Conservation (phyloP, 2,113 vertebrate species). For the Polyodon spathula region DNA sequence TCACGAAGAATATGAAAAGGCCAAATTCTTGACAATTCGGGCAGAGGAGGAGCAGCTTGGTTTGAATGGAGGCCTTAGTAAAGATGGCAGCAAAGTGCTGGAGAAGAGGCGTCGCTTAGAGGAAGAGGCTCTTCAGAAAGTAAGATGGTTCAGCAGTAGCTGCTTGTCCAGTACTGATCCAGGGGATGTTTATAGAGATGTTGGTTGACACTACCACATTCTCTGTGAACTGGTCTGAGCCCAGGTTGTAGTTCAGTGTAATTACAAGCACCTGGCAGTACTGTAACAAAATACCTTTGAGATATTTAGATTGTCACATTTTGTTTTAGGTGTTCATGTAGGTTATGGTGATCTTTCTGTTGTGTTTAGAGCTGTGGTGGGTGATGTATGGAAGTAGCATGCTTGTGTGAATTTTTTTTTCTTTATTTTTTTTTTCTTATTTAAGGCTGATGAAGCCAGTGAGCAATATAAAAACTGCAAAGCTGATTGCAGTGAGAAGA, state of each 20-base stretch:
- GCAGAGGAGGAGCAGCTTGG: constrained; percentile 77
- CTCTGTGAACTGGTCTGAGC: too few species aligned
- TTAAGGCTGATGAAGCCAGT: constrained; percentile 82
- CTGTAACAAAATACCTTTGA: too few species aligned
- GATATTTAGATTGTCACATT: too few species aligned
- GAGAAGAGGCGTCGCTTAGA: constrained; percentile 83
- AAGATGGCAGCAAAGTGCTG: constrained; percentile 60
- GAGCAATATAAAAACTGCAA: constrained; percentile 80
- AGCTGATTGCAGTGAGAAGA: constrained; percentile 73
- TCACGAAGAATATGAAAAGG: constrained; percentile 91
- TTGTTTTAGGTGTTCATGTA: too few species aligned
- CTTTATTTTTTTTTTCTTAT: not conserved
- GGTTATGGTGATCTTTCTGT: too few species aligned
- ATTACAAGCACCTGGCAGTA: too few species aligned
- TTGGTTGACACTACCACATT: too few species aligned
- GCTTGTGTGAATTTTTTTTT: not conserved
- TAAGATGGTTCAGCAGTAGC: constrained; percentile 28
- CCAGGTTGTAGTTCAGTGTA: too few species aligned
- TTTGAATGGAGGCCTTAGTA: constrained; percentile 29
- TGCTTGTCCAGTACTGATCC: too few species aligned
- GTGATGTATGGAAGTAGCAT: not conserved
- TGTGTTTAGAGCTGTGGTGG: too few species aligned
- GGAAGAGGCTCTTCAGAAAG: constrained; percentile 90
- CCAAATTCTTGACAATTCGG: constrained; percentile 73
- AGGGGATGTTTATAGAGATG: too few species aligned